Conservation (phyloP, 2,113 vertebrate genomes). For the Chlorodrepanis virens region DNA sequence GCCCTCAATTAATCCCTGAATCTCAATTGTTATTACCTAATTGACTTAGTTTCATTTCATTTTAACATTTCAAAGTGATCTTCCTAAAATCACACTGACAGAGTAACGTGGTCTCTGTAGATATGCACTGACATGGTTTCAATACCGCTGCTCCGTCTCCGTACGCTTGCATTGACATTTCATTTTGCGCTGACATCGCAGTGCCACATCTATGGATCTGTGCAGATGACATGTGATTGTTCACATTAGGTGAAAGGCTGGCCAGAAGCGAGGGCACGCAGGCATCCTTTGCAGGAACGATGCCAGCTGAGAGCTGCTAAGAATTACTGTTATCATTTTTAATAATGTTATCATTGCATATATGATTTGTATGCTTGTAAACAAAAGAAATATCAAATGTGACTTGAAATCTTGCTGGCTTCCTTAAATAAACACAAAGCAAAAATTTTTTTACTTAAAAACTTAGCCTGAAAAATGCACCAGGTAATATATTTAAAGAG, state of each 20-base stretch:
- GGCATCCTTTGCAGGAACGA: no score
- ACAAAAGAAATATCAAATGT: neutral
- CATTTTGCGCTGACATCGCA: neutral
- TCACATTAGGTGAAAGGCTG: neutral
- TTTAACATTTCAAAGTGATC: conserved; percentile 69
- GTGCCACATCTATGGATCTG: neutral
- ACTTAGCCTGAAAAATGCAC: neutral
- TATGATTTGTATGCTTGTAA: neutral
- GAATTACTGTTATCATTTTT: neutral
- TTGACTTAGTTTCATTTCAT: conserved; percentile 74
- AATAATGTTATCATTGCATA: neutral
- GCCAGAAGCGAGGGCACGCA: neutral
- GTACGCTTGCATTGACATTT: neutral
- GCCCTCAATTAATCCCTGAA: conserved; percentile 76
- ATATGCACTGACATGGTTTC: conserved; percentile 25
- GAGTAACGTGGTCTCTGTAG: neutral
- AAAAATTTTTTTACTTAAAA: neutral
- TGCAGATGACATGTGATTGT: neutral
- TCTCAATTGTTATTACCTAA: conserved; percentile 73
- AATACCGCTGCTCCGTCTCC: neutral
- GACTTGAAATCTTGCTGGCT: neutral
- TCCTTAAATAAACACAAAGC: neutral
- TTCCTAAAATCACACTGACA: conserved; percentile 62
- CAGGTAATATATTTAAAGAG: neutral
- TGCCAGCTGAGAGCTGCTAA: neutral